Conservation (phyloP, 1,140 invertebrate genomes). For the Callitettix versicolor region DNA sequence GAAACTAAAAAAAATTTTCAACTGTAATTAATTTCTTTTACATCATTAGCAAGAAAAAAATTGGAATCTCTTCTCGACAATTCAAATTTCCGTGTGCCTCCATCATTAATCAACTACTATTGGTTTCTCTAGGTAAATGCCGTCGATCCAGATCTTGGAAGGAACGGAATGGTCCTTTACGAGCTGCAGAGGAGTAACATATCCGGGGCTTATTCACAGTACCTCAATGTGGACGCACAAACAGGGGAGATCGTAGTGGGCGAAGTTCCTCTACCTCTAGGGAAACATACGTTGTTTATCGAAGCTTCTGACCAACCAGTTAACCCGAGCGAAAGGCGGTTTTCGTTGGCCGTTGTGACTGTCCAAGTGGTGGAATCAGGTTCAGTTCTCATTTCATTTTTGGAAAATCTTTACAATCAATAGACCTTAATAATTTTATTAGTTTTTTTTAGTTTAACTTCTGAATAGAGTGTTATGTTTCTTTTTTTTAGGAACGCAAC, state of each 20-base stretch:
- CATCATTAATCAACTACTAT: too few species aligned
- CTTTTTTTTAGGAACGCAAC: too few species aligned
- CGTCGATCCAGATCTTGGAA: slow-evolving; percentile 66
- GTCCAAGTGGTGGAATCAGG: slow-evolving; percentile 49
- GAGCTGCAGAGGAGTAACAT: slow-evolving; percentile 60
- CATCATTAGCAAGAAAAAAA: too few species aligned
- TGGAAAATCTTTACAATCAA: too few species aligned
- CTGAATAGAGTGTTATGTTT: too few species aligned
- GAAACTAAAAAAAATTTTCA: too few species aligned
- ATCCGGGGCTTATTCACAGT: slow-evolving; percentile 40
- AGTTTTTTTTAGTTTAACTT: too few species aligned
- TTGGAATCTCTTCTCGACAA: too few species aligned
- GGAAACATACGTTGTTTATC: slow-evolving; percentile 65
- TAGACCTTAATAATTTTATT: too few species aligned
- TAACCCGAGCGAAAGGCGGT: slow-evolving; percentile 68
- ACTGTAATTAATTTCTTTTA: too few species aligned
- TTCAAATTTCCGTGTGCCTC: too few species aligned
- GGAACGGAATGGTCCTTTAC: slow-evolving; percentile 69
- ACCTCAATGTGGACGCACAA: slow-evolving; percentile 58
- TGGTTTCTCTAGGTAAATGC: slow-evolving; percentile 60
- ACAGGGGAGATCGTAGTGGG: slow-evolving; percentile 60
- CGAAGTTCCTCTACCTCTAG: slow-evolving; percentile 50
- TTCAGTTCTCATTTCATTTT: slow-evolving; percentile 2
- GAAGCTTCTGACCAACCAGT: slow-evolving; percentile 70
- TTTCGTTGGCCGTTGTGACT: slow-evolving; percentile 71